phyloP scores from a whole-genome alignment of 1,140 invertebrate species.

The Pseudomyrmex concolor region DNA sequence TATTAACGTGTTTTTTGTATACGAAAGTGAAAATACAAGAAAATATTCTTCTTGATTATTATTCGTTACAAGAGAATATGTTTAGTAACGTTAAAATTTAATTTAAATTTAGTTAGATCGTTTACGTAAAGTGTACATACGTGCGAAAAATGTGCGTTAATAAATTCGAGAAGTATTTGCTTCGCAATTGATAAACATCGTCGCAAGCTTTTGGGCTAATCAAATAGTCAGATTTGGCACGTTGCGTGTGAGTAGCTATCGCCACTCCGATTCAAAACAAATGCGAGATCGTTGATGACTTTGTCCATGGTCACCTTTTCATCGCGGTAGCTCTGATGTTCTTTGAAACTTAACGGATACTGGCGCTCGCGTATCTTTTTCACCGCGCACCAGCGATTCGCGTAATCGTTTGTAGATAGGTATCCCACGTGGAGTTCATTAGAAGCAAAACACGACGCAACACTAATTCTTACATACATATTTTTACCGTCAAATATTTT shows the following conservation, averaged over 20 bases:
- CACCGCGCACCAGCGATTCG: constrained; percentile 82
- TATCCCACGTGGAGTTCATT: constrained; percentile 86
- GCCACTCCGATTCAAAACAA: constrained; percentile 88
- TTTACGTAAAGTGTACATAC: too few species aligned
- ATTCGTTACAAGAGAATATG: too few species aligned
- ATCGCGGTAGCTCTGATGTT: constrained; percentile 88
- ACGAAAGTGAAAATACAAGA: too few species aligned
- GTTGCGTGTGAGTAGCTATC: constrained; percentile 87
- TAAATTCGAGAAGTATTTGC: not conserved
- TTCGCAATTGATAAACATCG: constrained; percentile 25
- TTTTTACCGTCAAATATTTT: too few species aligned
- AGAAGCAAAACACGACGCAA: constrained; percentile 27
- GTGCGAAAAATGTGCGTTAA: too few species aligned
- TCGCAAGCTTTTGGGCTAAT: constrained; percentile 66
- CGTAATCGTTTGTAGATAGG: constrained; percentile 89
- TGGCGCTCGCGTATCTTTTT: constrained; percentile 77
- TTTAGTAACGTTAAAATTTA: too few species aligned
- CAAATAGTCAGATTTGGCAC: constrained; percentile 75
- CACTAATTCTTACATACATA: too few species aligned
- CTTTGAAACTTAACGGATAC: constrained; percentile 84
- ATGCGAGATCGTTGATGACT: constrained; percentile 88
- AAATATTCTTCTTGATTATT: too few species aligned
- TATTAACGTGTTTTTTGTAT: too few species aligned
- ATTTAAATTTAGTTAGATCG: too few species aligned
- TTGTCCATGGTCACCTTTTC: constrained; percentile 86